Percentiles rank a stretch among this genome's conserved stretches.
phyloP scores from a whole-genome alignment of 30 jellyfish, hydroid and myxozoan species.

The Chrysaora quinquecirrha region DNA sequence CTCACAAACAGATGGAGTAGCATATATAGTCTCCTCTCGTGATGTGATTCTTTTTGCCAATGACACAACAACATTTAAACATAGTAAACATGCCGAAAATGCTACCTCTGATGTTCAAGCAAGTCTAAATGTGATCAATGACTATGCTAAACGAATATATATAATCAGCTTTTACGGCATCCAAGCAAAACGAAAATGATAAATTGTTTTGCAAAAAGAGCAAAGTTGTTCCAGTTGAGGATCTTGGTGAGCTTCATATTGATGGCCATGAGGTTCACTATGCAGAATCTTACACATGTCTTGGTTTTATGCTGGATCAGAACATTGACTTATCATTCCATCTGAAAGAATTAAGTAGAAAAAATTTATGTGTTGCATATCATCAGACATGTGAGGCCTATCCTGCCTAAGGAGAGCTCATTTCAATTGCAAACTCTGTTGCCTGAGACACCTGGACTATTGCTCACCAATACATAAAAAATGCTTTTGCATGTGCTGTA shows the following conservation, averaged over 20 bases:
- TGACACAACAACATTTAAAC: neutral
- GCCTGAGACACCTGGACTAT: slow-evolving; percentile 56
- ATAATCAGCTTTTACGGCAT: slow-evolving; percentile 15
- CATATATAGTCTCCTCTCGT: slow-evolving; percentile 13
- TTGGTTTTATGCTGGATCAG: slow-evolving; percentile 8
- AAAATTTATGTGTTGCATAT: slow-evolving; percentile 10
- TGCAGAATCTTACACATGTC: slow-evolving; percentile 20
- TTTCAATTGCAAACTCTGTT: slow-evolving; percentile 44
- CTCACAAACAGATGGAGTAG: too few relatives aligned
- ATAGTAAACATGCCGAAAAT: neutral
- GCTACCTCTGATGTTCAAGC: slow-evolving; percentile 28
- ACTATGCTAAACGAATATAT: slow-evolving; percentile 28
- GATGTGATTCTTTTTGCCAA: slow-evolving; percentile 9
- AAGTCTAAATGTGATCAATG: slow-evolving; percentile 11
- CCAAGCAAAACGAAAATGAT: slow-evolving; percentile 11
- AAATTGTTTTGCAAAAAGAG: neutral
- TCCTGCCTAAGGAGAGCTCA: slow-evolving; percentile 37
- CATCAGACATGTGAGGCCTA: neutral
- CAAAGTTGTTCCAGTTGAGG: slow-evolving; percentile 4
- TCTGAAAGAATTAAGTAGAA: neutral
- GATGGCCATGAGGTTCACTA: neutral
- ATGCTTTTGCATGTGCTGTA: slow-evolving; percentile 37
- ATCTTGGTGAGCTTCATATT: neutral
- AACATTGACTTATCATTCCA: neutral
- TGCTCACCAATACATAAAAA: slow-evolving; percentile 32